These are phyloP conservation scores for Sylvietta virens DNA, from an alignment of 2,113 vertebrate genomes.

Conservation along the genomic window DNA sequence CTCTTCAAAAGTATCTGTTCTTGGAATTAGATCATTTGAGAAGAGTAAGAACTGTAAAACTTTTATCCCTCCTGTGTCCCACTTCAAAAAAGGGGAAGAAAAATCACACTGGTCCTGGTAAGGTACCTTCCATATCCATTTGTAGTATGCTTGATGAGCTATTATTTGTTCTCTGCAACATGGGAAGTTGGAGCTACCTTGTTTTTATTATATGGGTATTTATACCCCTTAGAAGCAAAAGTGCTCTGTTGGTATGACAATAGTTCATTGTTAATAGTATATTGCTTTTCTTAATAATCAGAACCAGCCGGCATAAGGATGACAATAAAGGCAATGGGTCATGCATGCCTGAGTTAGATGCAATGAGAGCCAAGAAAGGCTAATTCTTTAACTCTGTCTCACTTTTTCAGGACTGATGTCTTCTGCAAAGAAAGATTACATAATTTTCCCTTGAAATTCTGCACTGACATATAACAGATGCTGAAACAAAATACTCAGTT, in stretches of 20 bases:
- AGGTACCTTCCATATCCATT: not conserved
- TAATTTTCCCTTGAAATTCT: conserved; percentile 53
- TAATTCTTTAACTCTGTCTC: conserved; percentile 65
- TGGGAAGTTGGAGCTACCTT: conserved; percentile 30
- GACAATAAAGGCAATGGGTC: conserved; percentile 67
- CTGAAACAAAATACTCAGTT: conserved; percentile 57
- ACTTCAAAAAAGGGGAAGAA: not conserved
- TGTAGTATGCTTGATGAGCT: not conserved
- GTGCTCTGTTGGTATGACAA: conserved; percentile 55
- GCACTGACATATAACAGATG: conserved; percentile 66
- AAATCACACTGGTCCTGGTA: not conserved
- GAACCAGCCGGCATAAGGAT: conserved; percentile 69
- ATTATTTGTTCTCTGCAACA: conserved; percentile 35
- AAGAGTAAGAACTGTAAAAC: not conserved
- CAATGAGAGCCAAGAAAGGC: conserved; percentile 62
- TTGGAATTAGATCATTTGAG: not conserved
- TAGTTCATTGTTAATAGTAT: conserved; percentile 75
- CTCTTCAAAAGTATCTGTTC: not conserved
- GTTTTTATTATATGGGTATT: conserved; percentile 63
- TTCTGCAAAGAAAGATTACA: conserved; percentile 65
- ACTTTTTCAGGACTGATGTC: conserved; percentile 69
- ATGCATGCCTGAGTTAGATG: conserved; percentile 63
- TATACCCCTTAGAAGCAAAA: conserved; percentile 65
- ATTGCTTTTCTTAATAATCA: conserved; percentile 75
- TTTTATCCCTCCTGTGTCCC: not conserved